Percentiles rank a stretch among this genome's conserved stretches.
These are phyloP conservation scores for Nasonia giraulti DNA, from an alignment of 1,140 invertebrate species.

Conservation along the genomic window DNA sequence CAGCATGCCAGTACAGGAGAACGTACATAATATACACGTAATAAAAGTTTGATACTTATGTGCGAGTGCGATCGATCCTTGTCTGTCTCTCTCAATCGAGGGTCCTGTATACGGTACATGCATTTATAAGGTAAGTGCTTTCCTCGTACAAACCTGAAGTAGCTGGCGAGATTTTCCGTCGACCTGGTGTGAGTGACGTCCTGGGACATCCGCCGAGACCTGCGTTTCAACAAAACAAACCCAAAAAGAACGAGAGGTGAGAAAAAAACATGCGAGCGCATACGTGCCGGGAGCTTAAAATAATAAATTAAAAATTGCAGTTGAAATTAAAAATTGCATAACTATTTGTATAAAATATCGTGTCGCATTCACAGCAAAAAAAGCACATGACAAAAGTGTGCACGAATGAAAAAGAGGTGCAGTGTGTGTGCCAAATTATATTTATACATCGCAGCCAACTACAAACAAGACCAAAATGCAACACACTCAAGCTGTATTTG, in stretches of 20 bases:
- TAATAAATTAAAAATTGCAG: constrained; percentile 60
- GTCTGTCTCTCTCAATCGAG: not conserved
- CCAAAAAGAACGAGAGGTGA: constrained; percentile 66
- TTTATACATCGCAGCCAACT: not conserved
- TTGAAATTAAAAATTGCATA: not conserved
- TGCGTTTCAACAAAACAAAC: constrained; percentile 65
- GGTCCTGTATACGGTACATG: not conserved
- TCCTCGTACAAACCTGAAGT: constrained; percentile 67
- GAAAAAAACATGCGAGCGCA: constrained; percentile 65
- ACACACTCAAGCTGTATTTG: not conserved
- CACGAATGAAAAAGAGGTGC: not conserved
- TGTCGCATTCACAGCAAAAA: not conserved
- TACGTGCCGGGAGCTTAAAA: constrained; percentile 65
- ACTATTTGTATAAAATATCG: no score
- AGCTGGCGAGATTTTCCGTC: constrained; percentile 68
- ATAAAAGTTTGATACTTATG: constrained; percentile 25
- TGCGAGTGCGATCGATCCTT: constrained; percentile 13
- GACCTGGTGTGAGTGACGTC: constrained; percentile 76
- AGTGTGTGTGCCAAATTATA: not conserved
- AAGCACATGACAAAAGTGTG: not conserved
- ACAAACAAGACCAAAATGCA: not conserved
- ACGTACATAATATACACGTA: constrained; percentile 5
- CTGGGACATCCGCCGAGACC: constrained; percentile 87
- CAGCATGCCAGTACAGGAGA: constrained; percentile 10
- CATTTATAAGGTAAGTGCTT: not conserved